A percentile compares a stretch with the other conserved stretches of the same genome.
These are phyloP conservation scores for Crotalus viridis DNA, from an alignment of 2,113 vertebrate genomes.

Conservation along the genomic window DNA sequence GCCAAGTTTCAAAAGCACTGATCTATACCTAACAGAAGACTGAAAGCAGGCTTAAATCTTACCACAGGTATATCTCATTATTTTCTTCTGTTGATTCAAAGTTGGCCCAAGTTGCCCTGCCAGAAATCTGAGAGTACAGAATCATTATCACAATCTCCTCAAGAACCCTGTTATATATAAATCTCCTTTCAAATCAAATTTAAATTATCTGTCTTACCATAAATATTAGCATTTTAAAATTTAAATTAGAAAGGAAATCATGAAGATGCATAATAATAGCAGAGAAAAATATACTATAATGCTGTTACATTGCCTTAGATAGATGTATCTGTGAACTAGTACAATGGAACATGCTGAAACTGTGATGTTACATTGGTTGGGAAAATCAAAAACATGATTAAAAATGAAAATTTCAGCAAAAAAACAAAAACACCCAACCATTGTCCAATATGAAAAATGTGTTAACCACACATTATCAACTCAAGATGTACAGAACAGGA, in stretches of 20 bases:
- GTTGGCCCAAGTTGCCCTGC: neutral
- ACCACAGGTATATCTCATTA: neutral
- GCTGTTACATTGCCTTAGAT: neutral
- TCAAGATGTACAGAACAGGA: neutral
- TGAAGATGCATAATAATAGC: neutral
- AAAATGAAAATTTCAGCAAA: neutral
- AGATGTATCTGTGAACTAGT: neutral
- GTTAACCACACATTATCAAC: neutral
- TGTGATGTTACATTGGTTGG: neutral
- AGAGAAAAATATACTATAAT: neutral
- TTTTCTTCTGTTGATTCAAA: neutral
- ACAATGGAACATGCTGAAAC: neutral
- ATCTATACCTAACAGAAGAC: neutral
- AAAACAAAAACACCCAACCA: neutral
- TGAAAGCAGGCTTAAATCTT: neutral
- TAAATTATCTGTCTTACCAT: neutral
- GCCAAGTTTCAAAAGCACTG: neutral
- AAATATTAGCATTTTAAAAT: neutral
- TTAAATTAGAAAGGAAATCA: neutral
- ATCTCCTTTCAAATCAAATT: neutral
- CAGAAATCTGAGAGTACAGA: neutral
- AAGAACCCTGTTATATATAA: neutral
- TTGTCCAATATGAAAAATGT: neutral
- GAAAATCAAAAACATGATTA: neutral
- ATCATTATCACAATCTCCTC: neutral